Base-by-base conservation (phyloP, 2,888 invertebrate genomes). In the Xestoiulus laeticollis region DNA sequence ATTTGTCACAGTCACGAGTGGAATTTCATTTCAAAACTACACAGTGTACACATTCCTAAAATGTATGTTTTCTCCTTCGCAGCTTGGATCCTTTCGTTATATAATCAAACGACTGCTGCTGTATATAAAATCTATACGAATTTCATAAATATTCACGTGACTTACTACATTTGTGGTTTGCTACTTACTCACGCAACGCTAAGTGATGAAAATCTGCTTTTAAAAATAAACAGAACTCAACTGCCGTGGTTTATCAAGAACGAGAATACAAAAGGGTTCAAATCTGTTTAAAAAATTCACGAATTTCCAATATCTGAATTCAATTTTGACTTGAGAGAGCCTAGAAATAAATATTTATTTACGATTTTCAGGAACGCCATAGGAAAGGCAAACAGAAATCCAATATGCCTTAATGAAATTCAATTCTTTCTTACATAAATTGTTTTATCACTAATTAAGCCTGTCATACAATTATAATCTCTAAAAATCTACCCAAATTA, bases 111-210 rank as follows among this genome's bases (percentile, higher is more conserved):
- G 26, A 14, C 1, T 12, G 26, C 78, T 10, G 78, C 78, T 78
- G 78, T 30, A 78, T 78, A 78, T 78, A 78, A 78, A 78, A 78
- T 78, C 78, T 78, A 78, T 78, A 78, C 78, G 78, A 78, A 78
- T 78, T 78, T 78, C 78, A 78, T 30, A 78, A 78, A 78, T 78
- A 30, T 30, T 78, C 78, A 78, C 78, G 30, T 30, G 78, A 78
- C 78, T 78, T 26, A 78, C 78, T 78, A 78, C 78, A 78, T 78
- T 78, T 78, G 78, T 78, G 78, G 30, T 78, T 78, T 14, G 30
- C 78, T 78, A 78, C 78, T 78, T 78, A 78, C 68, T 68, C 68
- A 68, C 78, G 78, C 78, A 26, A 78, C 78, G 78, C 78, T 78
- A 78, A 78, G 78, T 68, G 68, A 78, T 30, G 78, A 30, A 78